Evolutionary conservation across 2,888 invertebrate genomes (phyloP).

Genomic region (Pecten maximus): DNA sequence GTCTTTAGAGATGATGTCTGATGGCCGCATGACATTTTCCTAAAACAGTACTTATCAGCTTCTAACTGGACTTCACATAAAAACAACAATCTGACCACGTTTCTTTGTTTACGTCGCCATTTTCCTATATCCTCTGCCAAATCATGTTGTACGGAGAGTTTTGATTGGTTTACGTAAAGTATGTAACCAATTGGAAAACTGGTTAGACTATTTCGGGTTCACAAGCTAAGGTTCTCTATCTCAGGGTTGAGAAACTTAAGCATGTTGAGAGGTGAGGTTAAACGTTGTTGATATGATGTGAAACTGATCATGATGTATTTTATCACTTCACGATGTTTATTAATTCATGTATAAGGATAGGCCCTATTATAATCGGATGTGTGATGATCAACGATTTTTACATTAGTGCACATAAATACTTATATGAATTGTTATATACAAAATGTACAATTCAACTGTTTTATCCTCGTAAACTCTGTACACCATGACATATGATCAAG

Average conservation of each 20-base stretch:
- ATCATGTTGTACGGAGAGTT: neutral
- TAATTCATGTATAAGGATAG: no score
- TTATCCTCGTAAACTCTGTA: no score
- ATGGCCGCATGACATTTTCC: neutral
- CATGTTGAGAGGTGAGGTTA: neutral
- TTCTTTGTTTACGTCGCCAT: slow-evolving; percentile 35
- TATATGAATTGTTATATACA: no score
- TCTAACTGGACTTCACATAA: neutral
- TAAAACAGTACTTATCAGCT: neutral
- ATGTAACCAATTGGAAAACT: neutral
- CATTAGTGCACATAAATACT: no score
- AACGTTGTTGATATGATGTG: no score
- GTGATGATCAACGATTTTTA: no score
- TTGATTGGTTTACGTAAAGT: neutral
- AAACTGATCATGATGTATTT: no score
- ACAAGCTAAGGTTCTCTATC: neutral
- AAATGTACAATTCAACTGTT: no score
- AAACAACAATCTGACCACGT: neutral
- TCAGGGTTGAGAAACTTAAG: neutral
- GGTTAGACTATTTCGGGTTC: neutral
- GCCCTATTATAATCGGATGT: no score
- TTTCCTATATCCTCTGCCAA: neutral
- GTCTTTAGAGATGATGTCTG: neutral
- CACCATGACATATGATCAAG: no score
- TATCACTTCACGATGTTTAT: no score